phyloP scores from a whole-genome alignment of 2,888 invertebrate genomes.

The Clistopyga incitator region DNA sequence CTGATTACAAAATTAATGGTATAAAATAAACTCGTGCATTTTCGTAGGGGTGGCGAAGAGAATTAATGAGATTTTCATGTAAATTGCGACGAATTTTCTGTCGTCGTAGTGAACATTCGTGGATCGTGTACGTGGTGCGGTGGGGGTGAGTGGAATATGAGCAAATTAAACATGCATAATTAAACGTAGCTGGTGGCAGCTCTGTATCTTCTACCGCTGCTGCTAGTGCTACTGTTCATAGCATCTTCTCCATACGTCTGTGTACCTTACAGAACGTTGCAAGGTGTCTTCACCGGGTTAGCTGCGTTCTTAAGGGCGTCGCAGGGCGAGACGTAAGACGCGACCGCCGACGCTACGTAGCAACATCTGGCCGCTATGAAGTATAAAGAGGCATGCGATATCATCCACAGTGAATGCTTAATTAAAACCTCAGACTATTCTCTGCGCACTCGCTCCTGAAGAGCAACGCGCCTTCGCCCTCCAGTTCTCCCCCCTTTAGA shows the following conservation, averaged over 20 bases:
- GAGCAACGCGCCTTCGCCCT: slow-evolving; percentile 25
- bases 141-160: slow-evolving; percentile 62
- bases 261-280: slow-evolving; percentile 33
- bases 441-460: slow-evolving; percentile 66
- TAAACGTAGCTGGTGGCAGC: slow-evolving; percentile 73
- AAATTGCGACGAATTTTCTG: slow-evolving; percentile 55
- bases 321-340: slow-evolving; percentile 49
- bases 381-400: slow-evolving; percentile 85
- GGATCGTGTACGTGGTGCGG: slow-evolving; percentile 36
- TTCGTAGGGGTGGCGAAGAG: slow-evolving; percentile 16
- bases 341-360: slow-evolving; percentile 69
- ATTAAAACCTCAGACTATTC: slow-evolving; percentile 83
- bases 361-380: slow-evolving; percentile 87
- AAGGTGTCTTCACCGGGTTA: slow-evolving; percentile 55
- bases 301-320: slow-evolving; percentile 31
- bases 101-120: slow-evolving; percentile 43
- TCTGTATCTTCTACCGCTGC: slow-evolving; percentile 33
- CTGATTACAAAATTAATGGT: background rate
- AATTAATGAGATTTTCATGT: slow-evolving; percentile 59
- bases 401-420: slow-evolving; percentile 84
- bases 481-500: background rate
- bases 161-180: slow-evolving; percentile 83
- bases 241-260: slow-evolving; percentile 26
- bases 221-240: slow-evolving; percentile 32
- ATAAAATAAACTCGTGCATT: background rate